Conservation (phyloP, 2,113 vertebrate species). For the Cryptomyrus ogoouensis region DNA sequence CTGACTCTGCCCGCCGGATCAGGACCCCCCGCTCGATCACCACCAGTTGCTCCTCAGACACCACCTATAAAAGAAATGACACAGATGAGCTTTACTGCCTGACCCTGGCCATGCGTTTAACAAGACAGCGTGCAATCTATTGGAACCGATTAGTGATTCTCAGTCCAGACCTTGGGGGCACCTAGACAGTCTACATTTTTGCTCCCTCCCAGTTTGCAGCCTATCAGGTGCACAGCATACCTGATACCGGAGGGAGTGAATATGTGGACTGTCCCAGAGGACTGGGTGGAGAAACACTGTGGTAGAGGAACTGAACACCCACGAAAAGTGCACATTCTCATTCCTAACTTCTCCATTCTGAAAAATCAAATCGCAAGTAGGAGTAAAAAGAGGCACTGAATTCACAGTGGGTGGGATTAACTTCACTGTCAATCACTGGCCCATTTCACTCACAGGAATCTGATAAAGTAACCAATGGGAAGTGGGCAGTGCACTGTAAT, state of each 20-base stretch:
- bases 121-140: background rate
- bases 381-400: background rate
- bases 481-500: background rate
- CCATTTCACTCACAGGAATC: background rate
- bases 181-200: background rate
- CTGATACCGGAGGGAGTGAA: background rate
- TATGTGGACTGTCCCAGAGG: background rate
- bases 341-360: background rate
- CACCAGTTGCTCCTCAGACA: conserved; percentile 61
- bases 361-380: background rate
- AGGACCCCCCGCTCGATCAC: conserved; percentile 65
- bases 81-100: background rate
- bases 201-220: background rate
- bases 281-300: background rate
- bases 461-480: background rate
- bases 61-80: conserved; percentile 46
- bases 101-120: background rate
- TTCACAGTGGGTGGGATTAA: background rate
- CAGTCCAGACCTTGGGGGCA: background rate
- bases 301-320: background rate
- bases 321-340: background rate
- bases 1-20: conserved; percentile 60
- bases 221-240: background rate
- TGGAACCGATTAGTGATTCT: background rate
- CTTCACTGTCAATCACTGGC: background rate